These are phyloP conservation scores for Rhagoletis zephyria DNA, from an alignment of 1,140 invertebrate species.

Conservation along the genomic window DNA sequence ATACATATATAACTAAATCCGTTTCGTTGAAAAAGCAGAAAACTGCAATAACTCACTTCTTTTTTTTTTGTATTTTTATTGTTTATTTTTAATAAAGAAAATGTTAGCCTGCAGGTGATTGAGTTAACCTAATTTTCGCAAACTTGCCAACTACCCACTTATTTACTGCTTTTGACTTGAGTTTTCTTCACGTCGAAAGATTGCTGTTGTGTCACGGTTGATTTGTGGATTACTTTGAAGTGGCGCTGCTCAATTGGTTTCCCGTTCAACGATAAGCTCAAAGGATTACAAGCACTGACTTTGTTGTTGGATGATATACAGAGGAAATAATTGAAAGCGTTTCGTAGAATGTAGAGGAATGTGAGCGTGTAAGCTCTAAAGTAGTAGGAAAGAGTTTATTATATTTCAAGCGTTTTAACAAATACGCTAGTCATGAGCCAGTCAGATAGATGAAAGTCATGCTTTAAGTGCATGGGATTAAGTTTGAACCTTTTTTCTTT, in stretches of 20 bases:
- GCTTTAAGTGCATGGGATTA: no score
- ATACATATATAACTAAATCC: not conserved
- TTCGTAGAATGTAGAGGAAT: no score
- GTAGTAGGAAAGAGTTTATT: no score
- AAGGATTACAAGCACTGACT: not conserved
- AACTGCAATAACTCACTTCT: not conserved
- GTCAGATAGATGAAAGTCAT: no score
- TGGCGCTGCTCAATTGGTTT: not conserved
- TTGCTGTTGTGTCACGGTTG: not conserved
- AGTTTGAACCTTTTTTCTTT: no score
- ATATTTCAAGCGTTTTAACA: no score
- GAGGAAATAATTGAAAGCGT: no score
- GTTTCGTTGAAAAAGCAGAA: not conserved
- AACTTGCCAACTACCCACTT: not conserved
- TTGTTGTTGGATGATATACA: not conserved
- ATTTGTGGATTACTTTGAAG: not conserved
- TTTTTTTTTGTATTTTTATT: slow-evolving; percentile 19
- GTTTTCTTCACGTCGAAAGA: not conserved
- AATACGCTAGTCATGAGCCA: no score
- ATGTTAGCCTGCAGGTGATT: not conserved
- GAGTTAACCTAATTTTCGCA: not conserved
- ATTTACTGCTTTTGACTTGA: not conserved
- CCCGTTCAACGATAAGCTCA: not conserved
- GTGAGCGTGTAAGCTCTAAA: no score
- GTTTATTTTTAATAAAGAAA: slow-evolving; percentile 4